A percentile compares a stretch with the other conserved stretches of the same genome.
Evolutionary conservation across 2,113 vertebrate genomes (phyloP).

Genomic region (Ptilonorhynchus violaceus): DNA sequence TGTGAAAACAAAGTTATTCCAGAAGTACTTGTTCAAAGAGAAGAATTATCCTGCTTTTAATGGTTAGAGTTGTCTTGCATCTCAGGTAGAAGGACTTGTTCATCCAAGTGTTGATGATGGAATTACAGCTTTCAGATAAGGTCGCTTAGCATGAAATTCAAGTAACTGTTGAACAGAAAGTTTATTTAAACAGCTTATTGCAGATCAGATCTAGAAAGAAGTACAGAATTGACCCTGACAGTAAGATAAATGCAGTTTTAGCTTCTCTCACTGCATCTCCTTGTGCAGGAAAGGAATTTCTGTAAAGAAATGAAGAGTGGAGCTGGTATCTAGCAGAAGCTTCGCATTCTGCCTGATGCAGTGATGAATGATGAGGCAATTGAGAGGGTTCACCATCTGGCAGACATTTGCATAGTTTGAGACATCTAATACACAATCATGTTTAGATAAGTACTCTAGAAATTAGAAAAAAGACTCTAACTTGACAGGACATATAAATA

Average conservation of each 20-base stretch:
- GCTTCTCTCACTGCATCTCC: not conserved
- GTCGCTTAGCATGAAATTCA: not conserved
- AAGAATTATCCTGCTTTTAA: not conserved
- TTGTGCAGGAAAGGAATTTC: not conserved
- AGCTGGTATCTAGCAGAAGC: not conserved
- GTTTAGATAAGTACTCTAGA: slow-evolving; percentile 28
- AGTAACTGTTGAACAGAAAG: not conserved
- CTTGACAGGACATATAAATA: slow-evolving; percentile 24
- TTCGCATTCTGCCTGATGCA: slow-evolving; percentile 3
- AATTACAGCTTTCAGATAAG: not conserved
- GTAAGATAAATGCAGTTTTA: not conserved
- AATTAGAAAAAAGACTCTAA: slow-evolving; percentile 9
- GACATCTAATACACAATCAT: not conserved
- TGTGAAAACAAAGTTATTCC: not conserved
- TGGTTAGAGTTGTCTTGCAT: not conserved
- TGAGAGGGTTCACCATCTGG: slow-evolving; percentile 29
- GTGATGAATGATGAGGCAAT: not conserved
- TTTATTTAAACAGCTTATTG: not conserved
- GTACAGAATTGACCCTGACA: not conserved
- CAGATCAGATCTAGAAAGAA: not conserved
- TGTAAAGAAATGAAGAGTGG: not conserved
- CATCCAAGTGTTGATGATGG: not conserved
- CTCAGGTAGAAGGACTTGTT: not conserved
- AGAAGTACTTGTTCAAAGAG: not conserved
- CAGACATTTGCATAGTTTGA: not conserved